Conservation (phyloP, 1,140 invertebrate species). For the Batillaria attramentaria region DNA sequence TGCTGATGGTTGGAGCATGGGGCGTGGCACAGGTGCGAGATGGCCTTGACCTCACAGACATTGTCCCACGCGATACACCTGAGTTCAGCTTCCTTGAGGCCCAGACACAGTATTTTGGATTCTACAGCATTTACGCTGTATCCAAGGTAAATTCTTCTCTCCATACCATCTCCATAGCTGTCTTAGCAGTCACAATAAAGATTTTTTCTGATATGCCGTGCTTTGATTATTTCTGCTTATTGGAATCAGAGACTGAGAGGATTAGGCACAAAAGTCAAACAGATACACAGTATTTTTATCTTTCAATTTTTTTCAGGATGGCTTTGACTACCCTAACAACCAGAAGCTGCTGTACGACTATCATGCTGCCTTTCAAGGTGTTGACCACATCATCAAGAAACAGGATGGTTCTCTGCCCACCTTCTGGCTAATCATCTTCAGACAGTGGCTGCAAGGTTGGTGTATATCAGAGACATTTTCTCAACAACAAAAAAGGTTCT, state of each 20-base stretch:
- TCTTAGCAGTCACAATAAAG: no score
- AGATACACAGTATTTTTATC: no score
- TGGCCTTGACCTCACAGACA: constrained; percentile 91
- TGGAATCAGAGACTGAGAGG: neutral
- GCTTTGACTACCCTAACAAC: constrained; percentile 97
- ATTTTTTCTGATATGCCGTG: no score
- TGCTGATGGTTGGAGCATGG: constrained; percentile 78
- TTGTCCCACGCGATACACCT: constrained; percentile 92
- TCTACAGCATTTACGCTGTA: constrained; percentile 97
- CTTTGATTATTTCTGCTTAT: neutral
- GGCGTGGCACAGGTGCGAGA: constrained; percentile 79
- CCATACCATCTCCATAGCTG: no score
- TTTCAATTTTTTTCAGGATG: constrained; percentile 73
- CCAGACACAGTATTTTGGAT: constrained; percentile 95
- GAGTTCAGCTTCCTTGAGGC: constrained; percentile 94
- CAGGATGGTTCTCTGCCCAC: constrained; percentile 89
- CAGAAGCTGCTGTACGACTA: constrained; percentile 94
- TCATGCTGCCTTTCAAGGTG: constrained; percentile 91
- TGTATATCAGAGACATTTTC: no score
- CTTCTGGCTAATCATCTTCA: constrained; percentile 93
- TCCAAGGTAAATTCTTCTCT: constrained; percentile 79
- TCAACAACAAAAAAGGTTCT: no score
- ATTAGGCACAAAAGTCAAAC: no score
- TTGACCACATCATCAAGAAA: constrained; percentile 94
- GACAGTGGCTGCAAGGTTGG: constrained; percentile 90